Evolutionary conservation across 2,888 invertebrate genomes (phyloP).

Genomic region (Drosophila atripex): DNA sequence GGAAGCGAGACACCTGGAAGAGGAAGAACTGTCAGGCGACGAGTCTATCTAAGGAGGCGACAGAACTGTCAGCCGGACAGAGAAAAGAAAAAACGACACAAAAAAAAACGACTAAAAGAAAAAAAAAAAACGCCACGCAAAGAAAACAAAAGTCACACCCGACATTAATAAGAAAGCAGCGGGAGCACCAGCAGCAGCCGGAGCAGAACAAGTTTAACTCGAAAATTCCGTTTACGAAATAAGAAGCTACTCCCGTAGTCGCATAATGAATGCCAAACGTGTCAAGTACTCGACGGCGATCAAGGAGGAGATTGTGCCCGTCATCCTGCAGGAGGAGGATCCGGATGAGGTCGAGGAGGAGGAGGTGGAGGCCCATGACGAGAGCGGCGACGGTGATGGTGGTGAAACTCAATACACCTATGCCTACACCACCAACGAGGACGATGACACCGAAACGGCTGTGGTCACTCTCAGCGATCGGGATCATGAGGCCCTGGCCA

Average conservation of each 20-base stretch:
- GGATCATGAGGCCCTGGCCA: constrained; percentile 60
- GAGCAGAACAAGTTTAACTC: no score
- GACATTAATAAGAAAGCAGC: constrained; percentile 13
- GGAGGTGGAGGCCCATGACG: constrained; percentile 78
- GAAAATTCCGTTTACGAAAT: no score
- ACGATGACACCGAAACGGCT: constrained; percentile 79
- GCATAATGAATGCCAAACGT: constrained; percentile 79
- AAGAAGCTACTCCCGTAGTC: no score
- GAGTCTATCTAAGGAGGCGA: constrained; percentile 13
- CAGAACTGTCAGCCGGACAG: constrained; percentile 7
- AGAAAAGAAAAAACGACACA: constrained; percentile 1
- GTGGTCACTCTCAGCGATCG: constrained; percentile 78
- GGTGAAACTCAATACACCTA: constrained; percentile 79
- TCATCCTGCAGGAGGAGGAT: constrained; percentile 79
- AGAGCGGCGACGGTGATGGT: constrained; percentile 51
- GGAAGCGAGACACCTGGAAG: background rate
- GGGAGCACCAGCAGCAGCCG: background rate
- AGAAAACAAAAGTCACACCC: background rate
- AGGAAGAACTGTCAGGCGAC: constrained; percentile 2
- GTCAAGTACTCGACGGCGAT: constrained; percentile 71
- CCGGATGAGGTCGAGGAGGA: constrained; percentile 65
- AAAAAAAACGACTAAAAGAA: background rate
- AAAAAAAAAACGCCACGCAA: constrained; percentile 3
- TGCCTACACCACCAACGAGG: constrained; percentile 75
- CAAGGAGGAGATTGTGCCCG: constrained; percentile 79